These are phyloP conservation scores for Lydus trimaculatus DNA, from an alignment of 2,888 invertebrate genomes.

Conservation along the genomic window DNA sequence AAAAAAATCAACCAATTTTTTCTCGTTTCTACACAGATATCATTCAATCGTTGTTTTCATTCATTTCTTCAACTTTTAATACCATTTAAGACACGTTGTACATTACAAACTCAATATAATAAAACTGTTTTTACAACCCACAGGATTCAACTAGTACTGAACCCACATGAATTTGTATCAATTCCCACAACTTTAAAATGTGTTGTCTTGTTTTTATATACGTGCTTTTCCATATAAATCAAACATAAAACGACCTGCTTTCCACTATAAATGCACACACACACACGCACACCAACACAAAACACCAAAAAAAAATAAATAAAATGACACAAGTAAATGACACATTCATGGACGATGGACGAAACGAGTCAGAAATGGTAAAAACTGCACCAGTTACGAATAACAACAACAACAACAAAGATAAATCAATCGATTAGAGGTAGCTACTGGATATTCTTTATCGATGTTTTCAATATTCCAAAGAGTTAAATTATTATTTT, in stretches of 20 bases:
- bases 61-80: slow-evolving; percentile 19
- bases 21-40: too few relatives aligned
- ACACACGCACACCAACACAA: not conserved
- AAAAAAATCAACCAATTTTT: not conserved
- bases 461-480: not conserved
- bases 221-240: slow-evolving; percentile 28
- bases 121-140: slow-evolving; percentile 33
- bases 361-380: not conserved
- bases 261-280: slow-evolving; percentile 10
- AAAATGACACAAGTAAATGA: not conserved
- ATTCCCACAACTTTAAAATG: slow-evolving; percentile 30
- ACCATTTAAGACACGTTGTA: not conserved
- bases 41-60: slow-evolving; percentile 9
- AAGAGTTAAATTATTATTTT: not conserved
- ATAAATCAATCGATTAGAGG: not conserved
- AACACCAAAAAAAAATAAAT: not conserved
- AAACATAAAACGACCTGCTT: slow-evolving; percentile 17
- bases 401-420: not conserved
- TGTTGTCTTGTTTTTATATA: slow-evolving; percentile 24
- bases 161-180: slow-evolving; percentile 32
- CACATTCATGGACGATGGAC: not conserved
- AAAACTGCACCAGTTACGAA: not conserved
- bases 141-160: slow-evolving; percentile 28
- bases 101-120: slow-evolving; percentile 17
- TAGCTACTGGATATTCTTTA: not conserved